Conservation (phyloP, 1,140 invertebrate species). For the Trichomalopsis sarcophagae region DNA sequence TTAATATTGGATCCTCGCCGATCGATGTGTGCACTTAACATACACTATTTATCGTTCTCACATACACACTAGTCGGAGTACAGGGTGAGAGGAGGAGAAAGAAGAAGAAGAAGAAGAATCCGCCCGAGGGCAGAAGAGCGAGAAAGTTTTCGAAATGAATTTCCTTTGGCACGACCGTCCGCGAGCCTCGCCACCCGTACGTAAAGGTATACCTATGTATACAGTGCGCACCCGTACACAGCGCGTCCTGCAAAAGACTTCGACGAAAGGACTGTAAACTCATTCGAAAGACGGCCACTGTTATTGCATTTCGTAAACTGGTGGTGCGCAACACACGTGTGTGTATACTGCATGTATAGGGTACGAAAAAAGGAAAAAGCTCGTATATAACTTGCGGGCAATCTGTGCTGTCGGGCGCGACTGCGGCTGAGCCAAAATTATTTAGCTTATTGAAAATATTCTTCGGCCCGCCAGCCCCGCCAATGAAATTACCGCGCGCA, state of each 20-base stretch:
- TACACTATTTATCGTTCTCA: background rate
- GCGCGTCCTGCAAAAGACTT: background rate
- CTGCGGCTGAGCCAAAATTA: slow-evolving; percentile 1
- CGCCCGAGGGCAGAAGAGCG: background rate
- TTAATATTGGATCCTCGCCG: background rate
- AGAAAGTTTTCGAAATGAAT: slow-evolving; percentile 46
- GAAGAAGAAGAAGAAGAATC: background rate
- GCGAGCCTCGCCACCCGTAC: background rate
- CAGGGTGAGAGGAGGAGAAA: background rate
- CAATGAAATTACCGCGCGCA: background rate
- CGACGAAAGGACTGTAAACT: slow-evolving; percentile 24
- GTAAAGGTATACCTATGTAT: background rate
- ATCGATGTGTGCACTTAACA: background rate
- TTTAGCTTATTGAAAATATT: slow-evolving; percentile 37
- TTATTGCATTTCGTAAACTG: slow-evolving; percentile 28
- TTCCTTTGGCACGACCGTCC: background rate
- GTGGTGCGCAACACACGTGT: background rate
- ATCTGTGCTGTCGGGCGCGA: background rate
- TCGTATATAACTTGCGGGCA: background rate
- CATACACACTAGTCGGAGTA: background rate
- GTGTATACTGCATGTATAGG: background rate
- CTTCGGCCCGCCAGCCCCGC: background rate
- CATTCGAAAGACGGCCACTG: slow-evolving; percentile 7
- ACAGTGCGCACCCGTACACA: background rate
- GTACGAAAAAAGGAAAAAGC: slow-evolving; percentile 22